Percentiles rank a stretch among this genome's conserved stretches.
These are phyloP conservation scores for Cephus pulcher DNA, from an alignment of 2,888 invertebrate species.

Conservation along the genomic window DNA sequence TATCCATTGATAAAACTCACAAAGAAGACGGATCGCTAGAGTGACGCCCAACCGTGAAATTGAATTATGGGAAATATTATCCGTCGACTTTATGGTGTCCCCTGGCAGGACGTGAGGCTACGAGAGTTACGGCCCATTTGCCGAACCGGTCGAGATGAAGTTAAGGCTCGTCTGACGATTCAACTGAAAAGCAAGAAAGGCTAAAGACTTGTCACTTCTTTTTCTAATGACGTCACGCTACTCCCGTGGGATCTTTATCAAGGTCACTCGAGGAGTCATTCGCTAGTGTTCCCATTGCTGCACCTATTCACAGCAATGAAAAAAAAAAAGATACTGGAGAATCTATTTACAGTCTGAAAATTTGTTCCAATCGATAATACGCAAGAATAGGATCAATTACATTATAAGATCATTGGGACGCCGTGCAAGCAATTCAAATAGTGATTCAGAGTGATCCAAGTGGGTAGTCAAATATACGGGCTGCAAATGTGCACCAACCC, in stretches of 20 bases:
- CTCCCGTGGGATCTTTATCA: background rate
- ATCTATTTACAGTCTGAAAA: background rate
- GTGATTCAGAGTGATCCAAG: background rate
- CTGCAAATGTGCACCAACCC: background rate
- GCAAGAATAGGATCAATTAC: background rate
- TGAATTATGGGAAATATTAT: background rate
- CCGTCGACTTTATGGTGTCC: background rate
- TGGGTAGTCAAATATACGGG: constrained; percentile 1
- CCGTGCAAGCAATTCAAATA: background rate
- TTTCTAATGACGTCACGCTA: background rate
- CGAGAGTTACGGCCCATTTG: background rate
- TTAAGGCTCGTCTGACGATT: background rate
- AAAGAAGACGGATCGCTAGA: background rate
- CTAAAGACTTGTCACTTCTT: background rate
- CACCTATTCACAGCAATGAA: accelerated
- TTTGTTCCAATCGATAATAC: background rate
- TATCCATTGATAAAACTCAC: background rate
- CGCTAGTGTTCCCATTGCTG: background rate
- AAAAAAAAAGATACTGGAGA: background rate
- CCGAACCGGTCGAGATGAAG: background rate
- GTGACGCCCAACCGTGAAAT: background rate
- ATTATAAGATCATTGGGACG: background rate
- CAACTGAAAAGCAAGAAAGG: background rate
- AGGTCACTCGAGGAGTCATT: background rate
- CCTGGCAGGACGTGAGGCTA: background rate